Evolutionary conservation across 2,888 invertebrate genomes (phyloP).

Genomic region (Archaeoteleia sp.): DNA sequence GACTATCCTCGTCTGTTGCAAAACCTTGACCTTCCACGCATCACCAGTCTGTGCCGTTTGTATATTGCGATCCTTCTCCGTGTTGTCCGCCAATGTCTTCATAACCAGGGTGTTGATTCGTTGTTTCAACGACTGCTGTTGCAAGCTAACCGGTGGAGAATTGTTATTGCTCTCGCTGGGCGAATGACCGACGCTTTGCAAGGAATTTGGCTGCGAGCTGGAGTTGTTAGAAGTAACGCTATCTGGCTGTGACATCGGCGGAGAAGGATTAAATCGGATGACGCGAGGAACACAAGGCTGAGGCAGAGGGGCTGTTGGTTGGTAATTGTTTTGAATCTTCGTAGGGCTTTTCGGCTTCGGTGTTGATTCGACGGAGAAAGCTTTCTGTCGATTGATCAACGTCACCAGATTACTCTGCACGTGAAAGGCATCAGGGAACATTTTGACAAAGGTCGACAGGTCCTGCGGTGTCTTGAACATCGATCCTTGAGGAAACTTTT

Average conservation of each 20-base stretch:
- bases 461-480: constrained; percentile 95
- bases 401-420: constrained; percentile 95
- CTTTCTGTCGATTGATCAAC: constrained; percentile 84
- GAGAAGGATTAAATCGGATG: too few relatives aligned
- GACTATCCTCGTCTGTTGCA: constrained; percentile 88
- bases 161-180: constrained; percentile 63
- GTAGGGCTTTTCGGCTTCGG: constrained; percentile 25
- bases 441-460: constrained; percentile 90
- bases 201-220: constrained; percentile 57
- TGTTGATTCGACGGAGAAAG: constrained; percentile 32
- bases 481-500: constrained; percentile 86
- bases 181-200: constrained; percentile 56
- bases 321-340: constrained; percentile 26
- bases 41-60: constrained; percentile 77
- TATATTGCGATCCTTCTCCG: constrained; percentile 78
- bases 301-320: too few relatives aligned
- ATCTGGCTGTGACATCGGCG: constrained; percentile 48
- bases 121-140: constrained; percentile 86
- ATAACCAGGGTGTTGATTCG: constrained; percentile 91
- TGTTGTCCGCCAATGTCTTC: constrained; percentile 92
- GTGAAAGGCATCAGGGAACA: constrained; percentile 96
- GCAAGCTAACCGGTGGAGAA: constrained; percentile 68
- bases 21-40: constrained; percentile 87
- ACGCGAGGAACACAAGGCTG: too few relatives aligned
- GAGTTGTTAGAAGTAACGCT: constrained; percentile 56